A percentile compares a stretch with the other conserved stretches of the same genome.
Evolutionary conservation across 2,797 vertebrate species (phyloP).

Genomic region (Ctenopoma kingsleyae): DNA sequence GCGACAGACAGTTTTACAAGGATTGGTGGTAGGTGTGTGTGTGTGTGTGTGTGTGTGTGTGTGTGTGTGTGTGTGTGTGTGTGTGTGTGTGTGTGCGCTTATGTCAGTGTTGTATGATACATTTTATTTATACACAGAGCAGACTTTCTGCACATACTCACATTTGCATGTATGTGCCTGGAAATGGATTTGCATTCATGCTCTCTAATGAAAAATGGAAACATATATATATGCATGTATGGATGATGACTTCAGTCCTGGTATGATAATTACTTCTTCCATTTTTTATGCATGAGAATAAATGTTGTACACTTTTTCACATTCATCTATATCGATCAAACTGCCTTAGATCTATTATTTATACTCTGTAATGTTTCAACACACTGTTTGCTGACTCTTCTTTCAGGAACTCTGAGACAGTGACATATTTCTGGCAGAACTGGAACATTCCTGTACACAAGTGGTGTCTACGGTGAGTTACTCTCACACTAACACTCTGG

Average conservation of each 20-base stretch:
- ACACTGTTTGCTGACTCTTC: conserved; percentile 39
- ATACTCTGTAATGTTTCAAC: conserved; percentile 22
- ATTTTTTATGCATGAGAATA: background rate
- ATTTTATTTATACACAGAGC: background rate
- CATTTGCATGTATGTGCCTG: background rate
- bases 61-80: too few relatives aligned
- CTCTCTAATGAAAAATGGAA: background rate
- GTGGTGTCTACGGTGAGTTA: conserved; percentile 91
- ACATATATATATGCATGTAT: background rate
- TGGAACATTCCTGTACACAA: conserved; percentile 98
- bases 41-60: too few relatives aligned
- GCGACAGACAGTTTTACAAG: conserved; percentile 93
- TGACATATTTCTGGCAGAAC: conserved; percentile 96
- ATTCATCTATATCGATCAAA: conserved; percentile 35
- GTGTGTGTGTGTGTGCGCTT: background rate
- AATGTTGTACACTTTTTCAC: conserved; percentile 10
- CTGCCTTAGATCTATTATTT: conserved; percentile 35
- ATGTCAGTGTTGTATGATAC: conserved; percentile 2
- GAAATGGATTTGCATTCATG: background rate
- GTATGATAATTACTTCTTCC: background rate
- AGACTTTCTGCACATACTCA: too few relatives aligned
- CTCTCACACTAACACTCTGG: conserved; percentile 39
- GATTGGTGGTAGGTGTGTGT: conserved; percentile 91
- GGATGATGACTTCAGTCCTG: background rate
- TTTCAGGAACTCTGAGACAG: conserved; percentile 91